Evolutionary conservation across 2,888 invertebrate species (phyloP), one percentile per base, ranked within the genome.

Genomic region (Spatulosminthurus flaviceps): DNA sequence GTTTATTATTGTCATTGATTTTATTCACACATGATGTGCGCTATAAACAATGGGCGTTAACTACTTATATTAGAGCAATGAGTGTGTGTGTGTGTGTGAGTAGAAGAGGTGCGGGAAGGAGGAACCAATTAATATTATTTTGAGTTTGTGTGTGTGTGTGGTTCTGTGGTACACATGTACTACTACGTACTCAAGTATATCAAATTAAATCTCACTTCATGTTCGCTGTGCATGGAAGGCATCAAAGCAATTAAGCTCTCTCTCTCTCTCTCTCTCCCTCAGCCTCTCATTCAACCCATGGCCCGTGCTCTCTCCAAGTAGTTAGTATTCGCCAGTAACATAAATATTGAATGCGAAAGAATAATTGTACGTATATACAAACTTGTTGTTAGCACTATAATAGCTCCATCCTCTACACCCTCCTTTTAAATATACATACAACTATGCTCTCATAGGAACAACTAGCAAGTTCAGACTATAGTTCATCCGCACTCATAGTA

Each of bases 21-120:
- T 28, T 29, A 29, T 72, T 72, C 43, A 28, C 26, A 72, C 72
- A 51, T 72, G 72, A 72, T 72, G 28, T 51, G 60, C 28, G 51
- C 51, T 60, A n/a, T 19, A 72, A 72, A 72, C 72, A 72, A 72
- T 42, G 72, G 72, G 72, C 51, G 72, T 72, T 72, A 43, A 72
- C 72, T 43, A 72, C 51, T 72, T 26, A 11, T 72, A 24, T 72
- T 60, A 43, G 51, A 43, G 51, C 51, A 43, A 16, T 51, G 51
- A 21, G n/a, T 19, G 5, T 64, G 64, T 13, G 24, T 22, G 66
- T 51, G 51, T 19, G n/a, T 19, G 5, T 64, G 64, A 21, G 24
- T 22, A 24, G 5, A 34, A 7, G 34, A 34, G 34, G 34, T 34
- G 34, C 34, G 34, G 9, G 34, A 9, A 34, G 72, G 26, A 51